These are phyloP conservation scores for Halcyon smyrnensis DNA, from an alignment of 2,797 vertebrate genomes.

Conservation along the genomic window DNA sequence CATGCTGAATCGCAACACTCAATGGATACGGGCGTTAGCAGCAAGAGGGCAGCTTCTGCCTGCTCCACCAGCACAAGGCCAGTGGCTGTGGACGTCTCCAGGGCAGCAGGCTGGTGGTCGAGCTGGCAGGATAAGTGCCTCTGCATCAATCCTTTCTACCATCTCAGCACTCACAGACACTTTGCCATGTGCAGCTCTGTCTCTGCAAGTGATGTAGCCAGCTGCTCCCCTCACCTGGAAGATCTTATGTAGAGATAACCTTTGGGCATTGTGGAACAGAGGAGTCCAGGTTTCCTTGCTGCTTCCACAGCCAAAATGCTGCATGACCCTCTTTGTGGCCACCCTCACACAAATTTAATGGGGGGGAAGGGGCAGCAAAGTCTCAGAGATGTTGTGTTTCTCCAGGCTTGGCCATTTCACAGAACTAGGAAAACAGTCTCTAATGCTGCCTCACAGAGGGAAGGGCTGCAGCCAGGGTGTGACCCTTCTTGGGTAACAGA, in stretches of 20 bases:
- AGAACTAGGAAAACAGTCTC: not conserved
- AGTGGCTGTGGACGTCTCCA: accelerated
- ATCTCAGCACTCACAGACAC: not conserved
- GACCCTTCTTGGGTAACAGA: not conserved
- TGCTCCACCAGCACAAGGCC: not conserved
- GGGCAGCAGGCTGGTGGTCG: not conserved
- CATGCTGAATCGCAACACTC: accelerated
- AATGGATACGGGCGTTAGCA: not conserved
- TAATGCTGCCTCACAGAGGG: not conserved
- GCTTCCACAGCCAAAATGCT: not conserved
- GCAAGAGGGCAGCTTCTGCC: not conserved
- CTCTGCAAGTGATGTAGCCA: not conserved
- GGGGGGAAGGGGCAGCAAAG: not conserved
- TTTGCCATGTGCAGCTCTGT: not conserved
- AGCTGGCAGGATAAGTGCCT: not conserved
- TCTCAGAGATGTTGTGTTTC: not conserved
- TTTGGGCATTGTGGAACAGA: not conserved
- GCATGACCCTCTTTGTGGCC: not conserved
- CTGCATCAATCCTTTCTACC: not conserved
- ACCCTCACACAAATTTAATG: not conserved
- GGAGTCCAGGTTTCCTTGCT: not conserved
- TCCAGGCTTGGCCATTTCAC: not conserved
- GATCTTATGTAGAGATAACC: accelerated
- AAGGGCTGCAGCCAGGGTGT: not conserved
- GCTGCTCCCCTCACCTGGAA: accelerated